A percentile compares a stretch with the other conserved stretches of the same genome.
These are phyloP conservation scores for Aix galericulata DNA, from an alignment of 2,113 vertebrate genomes.

Conservation along the genomic window DNA sequence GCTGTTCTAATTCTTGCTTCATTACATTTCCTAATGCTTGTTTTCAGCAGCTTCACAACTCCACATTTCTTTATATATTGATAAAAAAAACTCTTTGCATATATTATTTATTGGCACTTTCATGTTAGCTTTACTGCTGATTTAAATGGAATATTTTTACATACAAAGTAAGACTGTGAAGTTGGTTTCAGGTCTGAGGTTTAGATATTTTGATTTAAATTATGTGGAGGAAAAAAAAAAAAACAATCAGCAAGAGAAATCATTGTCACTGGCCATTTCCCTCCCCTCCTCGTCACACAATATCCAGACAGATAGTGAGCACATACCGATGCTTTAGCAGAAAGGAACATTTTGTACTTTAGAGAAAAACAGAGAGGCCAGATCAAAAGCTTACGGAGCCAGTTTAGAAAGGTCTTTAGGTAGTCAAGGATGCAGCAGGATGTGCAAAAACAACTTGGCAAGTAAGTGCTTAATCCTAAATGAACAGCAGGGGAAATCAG, in stretches of 20 bases:
- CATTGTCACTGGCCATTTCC: conserved; percentile 6
- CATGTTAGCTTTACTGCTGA: conserved; percentile 78
- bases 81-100: conserved; percentile 79
- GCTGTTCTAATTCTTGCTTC: conserved; percentile 85
- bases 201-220: conserved; percentile 64
- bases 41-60: conserved; percentile 80
- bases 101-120: conserved; percentile 84
- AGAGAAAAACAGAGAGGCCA: conserved; percentile 46
- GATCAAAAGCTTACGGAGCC: conserved; percentile 63
- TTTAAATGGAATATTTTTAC: conserved; percentile 81
- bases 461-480: neutral
- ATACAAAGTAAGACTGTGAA: conserved; percentile 75
- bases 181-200: conserved; percentile 69
- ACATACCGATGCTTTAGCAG: conserved; percentile 2
- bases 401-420: conserved; percentile 8
- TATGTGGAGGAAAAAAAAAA: neutral
- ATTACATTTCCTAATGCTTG: conserved; percentile 83
- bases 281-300: conserved; percentile 19
- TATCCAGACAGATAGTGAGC: neutral
- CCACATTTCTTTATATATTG: conserved; percentile 79
- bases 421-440: conserved; percentile 20
- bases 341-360: conserved; percentile 44
- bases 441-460: neutral
- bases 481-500: neutral
- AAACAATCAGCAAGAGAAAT: conserved; percentile 8